These are phyloP conservation scores for Lota lota DNA, from an alignment of 2,113 vertebrate genomes.

Conservation along the genomic window DNA sequence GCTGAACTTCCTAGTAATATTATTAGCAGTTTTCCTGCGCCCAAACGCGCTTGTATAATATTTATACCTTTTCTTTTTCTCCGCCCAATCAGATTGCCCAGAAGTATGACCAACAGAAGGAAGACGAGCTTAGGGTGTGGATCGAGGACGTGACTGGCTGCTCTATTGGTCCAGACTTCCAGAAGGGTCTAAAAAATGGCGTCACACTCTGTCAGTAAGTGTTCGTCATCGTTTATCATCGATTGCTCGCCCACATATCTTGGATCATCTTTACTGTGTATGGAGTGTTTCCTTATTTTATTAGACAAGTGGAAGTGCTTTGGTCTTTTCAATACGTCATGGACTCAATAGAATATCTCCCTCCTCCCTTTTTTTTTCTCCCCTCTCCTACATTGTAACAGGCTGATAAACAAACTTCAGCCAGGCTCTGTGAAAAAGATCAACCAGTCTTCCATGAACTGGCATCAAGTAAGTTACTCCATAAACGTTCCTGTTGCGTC, in stretches of 20 bases:
- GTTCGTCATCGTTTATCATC: too few relatives aligned
- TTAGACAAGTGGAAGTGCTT: neutral
- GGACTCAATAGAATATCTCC: neutral
- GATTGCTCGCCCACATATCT: neutral
- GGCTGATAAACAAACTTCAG: conserved; percentile 87
- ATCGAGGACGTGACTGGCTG: conserved; percentile 83
- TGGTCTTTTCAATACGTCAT: neutral
- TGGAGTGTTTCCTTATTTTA: neutral
- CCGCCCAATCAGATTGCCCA: conserved; percentile 79
- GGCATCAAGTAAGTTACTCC: conserved; percentile 85
- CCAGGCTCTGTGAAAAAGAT: conserved; percentile 84
- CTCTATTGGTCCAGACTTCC: conserved; percentile 85
- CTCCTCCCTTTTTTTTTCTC: neutral
- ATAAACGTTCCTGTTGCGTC: too few relatives aligned
- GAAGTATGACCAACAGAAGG: conserved; percentile 90
- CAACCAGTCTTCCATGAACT: conserved; percentile 84
- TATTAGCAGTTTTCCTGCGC: neutral
- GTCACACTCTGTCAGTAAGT: conserved; percentile 90
- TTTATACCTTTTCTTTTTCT: conserved; percentile 18
- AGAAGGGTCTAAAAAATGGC: conserved; percentile 88
- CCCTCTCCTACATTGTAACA: conserved; percentile 37
- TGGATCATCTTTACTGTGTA: neutral
- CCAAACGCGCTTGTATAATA: conserved; percentile 16
- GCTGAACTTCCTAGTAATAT: too few relatives aligned
- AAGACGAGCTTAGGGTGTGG: conserved; percentile 86